phyloP scores from a whole-genome alignment of 2,888 invertebrate species.

The Cyrtodaria siliqua region DNA sequence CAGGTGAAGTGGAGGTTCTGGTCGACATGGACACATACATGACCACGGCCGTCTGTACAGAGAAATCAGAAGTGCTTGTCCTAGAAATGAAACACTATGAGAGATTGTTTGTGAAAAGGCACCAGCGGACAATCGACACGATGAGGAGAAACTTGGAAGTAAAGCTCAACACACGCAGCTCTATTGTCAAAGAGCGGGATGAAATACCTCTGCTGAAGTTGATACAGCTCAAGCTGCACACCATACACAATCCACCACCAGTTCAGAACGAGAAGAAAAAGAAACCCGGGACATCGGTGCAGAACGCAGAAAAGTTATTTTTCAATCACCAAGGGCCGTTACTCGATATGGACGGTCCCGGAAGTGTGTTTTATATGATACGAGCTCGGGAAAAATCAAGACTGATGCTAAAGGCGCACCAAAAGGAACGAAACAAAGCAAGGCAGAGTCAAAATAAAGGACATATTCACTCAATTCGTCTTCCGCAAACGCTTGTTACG shows the following conservation, averaged over 20 bases:
- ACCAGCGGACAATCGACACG: constrained; percentile 82
- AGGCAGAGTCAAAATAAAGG: constrained; percentile 23
- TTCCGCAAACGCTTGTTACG: constrained; percentile 66
- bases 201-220: constrained; percentile 78
- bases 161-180: constrained; percentile 74
- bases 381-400: constrained; percentile 71
- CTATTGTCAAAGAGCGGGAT: constrained; percentile 69
- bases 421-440: constrained; percentile 46
- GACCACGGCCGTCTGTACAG: constrained; percentile 83
- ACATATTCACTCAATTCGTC: constrained; percentile 62
- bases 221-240: constrained; percentile 64
- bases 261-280: constrained; percentile 57
- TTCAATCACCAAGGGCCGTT: constrained; percentile 81
- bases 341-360: constrained; percentile 83
- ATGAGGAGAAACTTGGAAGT: constrained; percentile 80
- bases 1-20: constrained; percentile 79
- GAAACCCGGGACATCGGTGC: constrained; percentile 67
- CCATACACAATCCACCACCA: constrained; percentile 62
- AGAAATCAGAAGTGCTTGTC: constrained; percentile 82
- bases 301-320: constrained; percentile 76
- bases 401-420: constrained; percentile 48
- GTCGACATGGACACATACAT: constrained; percentile 83
- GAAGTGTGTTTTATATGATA: constrained; percentile 83
- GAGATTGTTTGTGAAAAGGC: constrained; percentile 82
- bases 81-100: constrained; percentile 85